Percentiles rank a stretch among this genome's conserved stretches.
Evolutionary conservation across 2,113 vertebrate species (phyloP).

Genomic region (Indri indri): DNA sequence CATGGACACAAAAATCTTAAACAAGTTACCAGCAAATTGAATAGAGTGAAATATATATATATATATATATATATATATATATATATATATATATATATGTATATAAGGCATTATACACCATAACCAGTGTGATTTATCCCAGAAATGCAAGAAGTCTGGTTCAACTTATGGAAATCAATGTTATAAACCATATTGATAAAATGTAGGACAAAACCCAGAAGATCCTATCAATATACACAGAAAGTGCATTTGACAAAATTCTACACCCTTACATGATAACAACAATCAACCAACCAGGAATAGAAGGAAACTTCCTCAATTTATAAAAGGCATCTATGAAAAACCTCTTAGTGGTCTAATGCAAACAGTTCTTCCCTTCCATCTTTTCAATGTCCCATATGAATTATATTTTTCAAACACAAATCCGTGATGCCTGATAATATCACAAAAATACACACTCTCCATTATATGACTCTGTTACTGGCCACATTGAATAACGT

Average conservation of each 20-base stretch:
- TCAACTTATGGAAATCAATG: not conserved
- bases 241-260: not conserved
- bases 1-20: not conserved
- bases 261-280: not conserved
- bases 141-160: not conserved
- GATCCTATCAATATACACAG: not conserved
- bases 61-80: too few relatives aligned
- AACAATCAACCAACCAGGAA: not conserved
- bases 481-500: not conserved
- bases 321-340: not conserved
- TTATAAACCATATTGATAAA: not conserved
- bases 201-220: not conserved
- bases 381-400: not conserved
- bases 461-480: rapidly evolving
- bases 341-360: not conserved
- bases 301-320: not conserved
- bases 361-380: not conserved
- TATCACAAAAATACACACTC: rapidly evolving
- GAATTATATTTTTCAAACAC: not conserved
- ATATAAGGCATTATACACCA: not conserved
- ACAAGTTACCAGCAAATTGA: not conserved
- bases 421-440: not conserved
- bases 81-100: too few relatives aligned
- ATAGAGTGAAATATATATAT: not conserved
- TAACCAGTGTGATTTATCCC: not conserved